Base-by-base conservation (phyloP, 1,140 invertebrate genomes). In the Drosophila lini region DNA sequence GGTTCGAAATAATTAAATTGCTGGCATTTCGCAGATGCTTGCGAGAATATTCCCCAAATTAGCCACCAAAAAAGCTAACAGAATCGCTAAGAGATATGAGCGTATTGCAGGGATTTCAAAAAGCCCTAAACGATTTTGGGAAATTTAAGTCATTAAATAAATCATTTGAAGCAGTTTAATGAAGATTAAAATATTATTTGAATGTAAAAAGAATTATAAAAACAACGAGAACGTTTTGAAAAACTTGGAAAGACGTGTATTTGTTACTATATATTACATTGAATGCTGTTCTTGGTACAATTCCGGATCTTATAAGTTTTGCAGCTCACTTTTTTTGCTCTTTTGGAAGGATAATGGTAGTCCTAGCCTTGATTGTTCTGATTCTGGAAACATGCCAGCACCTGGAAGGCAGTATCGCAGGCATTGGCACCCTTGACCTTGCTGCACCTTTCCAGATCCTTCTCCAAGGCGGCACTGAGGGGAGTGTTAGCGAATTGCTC, bases 1-100 rank as follows among this genome's bases (percentile, higher is more conserved):
- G 83, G 62, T 76, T 74, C 50, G 68, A 80, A 71, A 78, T 88
- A 88, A 88, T 88, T 88, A 89, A 88, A 89, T 88, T 89, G 77
- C 63, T 84, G 47, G 47, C 50, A 88, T 88, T 89, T 75, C 56
- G 25, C 69, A 78, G 78, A 78, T 65, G 48, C 65, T 75, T 50
- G 10, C 11, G 13, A 44, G 50, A 45, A 61, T 74, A 78, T 75
- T 32, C 62, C 45, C 44, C 10, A 78, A 74, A 69, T 63, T 78
- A 80, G 60, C 75, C 48, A 60, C 67, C 80, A 60, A 50, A 60
- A 36, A 74, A 52, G 50, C 52, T 62, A 57, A 40, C 32, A 60
- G 15, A 56, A 28, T 22, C 55, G 32, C 31, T 40, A 32, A 31
- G 28, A 42, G 42, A n/a, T 36, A 50, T 34, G 59, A 57, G 58